These are phyloP conservation scores for Peromyscus maniculatus DNA, from an alignment of 2,113 vertebrate genomes.

Conservation along the genomic window DNA sequence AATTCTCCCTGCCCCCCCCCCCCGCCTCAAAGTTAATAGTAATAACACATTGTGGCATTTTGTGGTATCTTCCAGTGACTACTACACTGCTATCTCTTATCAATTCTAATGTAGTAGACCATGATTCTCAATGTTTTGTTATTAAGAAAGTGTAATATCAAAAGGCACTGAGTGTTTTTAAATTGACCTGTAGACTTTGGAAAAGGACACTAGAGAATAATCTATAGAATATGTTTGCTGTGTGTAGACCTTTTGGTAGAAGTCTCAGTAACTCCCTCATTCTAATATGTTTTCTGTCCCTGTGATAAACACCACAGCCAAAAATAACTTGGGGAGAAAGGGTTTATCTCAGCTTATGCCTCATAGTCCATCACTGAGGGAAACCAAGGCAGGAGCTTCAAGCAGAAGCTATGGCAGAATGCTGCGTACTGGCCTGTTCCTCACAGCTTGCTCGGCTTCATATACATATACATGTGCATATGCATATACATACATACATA, in stretches of 20 bases:
- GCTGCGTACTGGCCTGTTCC: background rate
- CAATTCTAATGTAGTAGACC: background rate
- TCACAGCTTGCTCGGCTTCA: no score
- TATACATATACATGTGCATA: no score
- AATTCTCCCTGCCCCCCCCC: background rate
- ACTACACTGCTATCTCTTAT: background rate
- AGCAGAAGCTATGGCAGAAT: background rate
- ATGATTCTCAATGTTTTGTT: slow-evolving; percentile 35
- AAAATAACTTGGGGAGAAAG: background rate
- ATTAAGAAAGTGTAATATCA: slow-evolving; percentile 4
- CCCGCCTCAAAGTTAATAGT: background rate
- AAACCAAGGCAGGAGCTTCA: background rate
- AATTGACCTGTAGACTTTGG: slow-evolving; percentile 27
- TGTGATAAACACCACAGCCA: background rate
- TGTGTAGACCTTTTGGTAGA: background rate
- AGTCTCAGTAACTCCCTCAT: background rate
- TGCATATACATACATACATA: no score
- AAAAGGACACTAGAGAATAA: slow-evolving; percentile 30
- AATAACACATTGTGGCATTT: background rate
- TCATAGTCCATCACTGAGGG: background rate
- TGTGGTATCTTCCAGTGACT: slow-evolving; percentile 32
- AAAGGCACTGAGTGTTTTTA: slow-evolving; percentile 28
- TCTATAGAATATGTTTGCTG: background rate
- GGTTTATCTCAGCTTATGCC: background rate
- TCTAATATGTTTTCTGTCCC: background rate